These are phyloP conservation scores for Pipistrellus pygmaeus DNA, from an alignment of 2,797 vertebrate species.

Conservation along the genomic window DNA sequence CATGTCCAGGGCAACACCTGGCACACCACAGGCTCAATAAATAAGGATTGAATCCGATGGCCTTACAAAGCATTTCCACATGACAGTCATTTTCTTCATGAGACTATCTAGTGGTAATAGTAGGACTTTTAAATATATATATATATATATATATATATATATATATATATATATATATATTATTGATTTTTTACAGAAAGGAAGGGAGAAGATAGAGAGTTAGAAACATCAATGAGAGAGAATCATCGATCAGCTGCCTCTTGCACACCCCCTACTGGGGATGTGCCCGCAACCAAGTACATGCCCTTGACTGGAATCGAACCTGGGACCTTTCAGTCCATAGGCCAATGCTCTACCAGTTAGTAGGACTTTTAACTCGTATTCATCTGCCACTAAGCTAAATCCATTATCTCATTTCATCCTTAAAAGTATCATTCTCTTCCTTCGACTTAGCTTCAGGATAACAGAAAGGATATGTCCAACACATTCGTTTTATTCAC, in stretches of 20 bases:
- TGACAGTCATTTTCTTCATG: neutral
- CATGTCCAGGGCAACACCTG: neutral
- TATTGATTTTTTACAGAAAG: too few relatives aligned
- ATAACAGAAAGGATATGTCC: neutral
- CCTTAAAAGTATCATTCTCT: neutral
- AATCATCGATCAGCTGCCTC: too few relatives aligned
- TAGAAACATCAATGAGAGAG: too few relatives aligned
- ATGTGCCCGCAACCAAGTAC: too few relatives aligned
- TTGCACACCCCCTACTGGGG: too few relatives aligned
- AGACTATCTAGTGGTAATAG: neutral
- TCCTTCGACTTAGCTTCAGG: neutral
- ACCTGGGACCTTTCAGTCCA: too few relatives aligned
- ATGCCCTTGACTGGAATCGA: too few relatives aligned
- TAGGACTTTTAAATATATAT: too few relatives aligned
- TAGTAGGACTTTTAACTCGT: neutral
- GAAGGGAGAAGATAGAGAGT: too few relatives aligned
- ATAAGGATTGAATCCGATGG: neutral
- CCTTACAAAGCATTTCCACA: neutral
- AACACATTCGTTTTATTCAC: neutral
- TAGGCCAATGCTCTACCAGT: too few relatives aligned
- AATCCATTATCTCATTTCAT: neutral
- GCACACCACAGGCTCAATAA: accelerated
- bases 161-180: too few relatives aligned
- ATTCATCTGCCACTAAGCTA: neutral
- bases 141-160: too few relatives aligned